Conservation (phyloP, 1,140 invertebrate genomes). For the Drosophila simulans region DNA sequence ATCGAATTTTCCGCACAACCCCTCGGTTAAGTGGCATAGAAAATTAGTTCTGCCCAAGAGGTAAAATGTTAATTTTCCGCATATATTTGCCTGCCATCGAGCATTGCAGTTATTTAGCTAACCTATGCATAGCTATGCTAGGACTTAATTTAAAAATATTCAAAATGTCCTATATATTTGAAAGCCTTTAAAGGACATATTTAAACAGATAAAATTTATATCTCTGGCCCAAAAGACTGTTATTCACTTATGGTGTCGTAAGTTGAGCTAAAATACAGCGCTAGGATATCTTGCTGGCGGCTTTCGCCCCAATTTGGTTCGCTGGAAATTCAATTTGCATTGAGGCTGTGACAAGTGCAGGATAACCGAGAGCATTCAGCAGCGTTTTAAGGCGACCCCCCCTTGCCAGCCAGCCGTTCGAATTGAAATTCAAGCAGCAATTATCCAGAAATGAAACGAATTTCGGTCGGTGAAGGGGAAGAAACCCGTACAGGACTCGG, state of each 20-base stretch:
- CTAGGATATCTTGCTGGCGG: constrained; percentile 24
- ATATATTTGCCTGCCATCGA: constrained; percentile 13
- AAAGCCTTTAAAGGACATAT: no score
- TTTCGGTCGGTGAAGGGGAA: constrained; percentile 9
- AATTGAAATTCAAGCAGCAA: constrained; percentile 83
- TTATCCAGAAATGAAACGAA: constrained; percentile 69
- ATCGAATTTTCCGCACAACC: constrained; percentile 10
- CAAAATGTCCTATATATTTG: background rate
- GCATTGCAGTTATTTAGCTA: background rate
- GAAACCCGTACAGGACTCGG: constrained; percentile 8
- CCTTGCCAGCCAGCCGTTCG: constrained; percentile 36
- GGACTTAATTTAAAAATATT: background rate
- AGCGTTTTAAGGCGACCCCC: constrained; percentile 33
- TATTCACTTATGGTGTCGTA: background rate
- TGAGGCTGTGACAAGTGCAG: constrained; percentile 43
- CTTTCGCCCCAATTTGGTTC: constrained; percentile 17
- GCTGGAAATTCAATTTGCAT: constrained; percentile 53
- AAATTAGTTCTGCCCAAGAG: constrained; percentile 73
- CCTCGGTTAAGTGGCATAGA: constrained; percentile 72
- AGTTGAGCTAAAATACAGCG: background rate
- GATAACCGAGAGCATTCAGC: constrained; percentile 33
- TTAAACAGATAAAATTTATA: background rate
- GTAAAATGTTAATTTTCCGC: constrained; percentile 68
- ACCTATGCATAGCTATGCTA: no score
- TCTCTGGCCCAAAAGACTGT: no score